Percentiles rank a stretch among this genome's conserved stretches.
These are phyloP conservation scores for Lagenorhynchus albirostris DNA, from an alignment of 2,113 vertebrate species.

Conservation along the genomic window DNA sequence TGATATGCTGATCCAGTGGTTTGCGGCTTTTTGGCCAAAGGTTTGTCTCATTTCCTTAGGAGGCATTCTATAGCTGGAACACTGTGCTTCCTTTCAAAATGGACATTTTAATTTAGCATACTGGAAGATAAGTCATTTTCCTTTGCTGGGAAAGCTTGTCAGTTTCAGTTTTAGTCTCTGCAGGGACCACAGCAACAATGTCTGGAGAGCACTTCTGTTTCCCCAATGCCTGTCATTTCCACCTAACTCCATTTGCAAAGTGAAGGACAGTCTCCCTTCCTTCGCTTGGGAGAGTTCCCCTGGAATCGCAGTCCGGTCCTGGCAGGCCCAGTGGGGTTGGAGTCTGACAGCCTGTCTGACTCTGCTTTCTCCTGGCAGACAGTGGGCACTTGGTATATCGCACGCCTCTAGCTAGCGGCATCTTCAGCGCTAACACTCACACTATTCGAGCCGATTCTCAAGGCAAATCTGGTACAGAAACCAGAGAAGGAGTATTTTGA, in stretches of 20 bases:
- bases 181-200: slow-evolving; percentile 31
- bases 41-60: neutral
- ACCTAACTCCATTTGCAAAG: neutral
- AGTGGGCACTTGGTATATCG: neutral
- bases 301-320: neutral
- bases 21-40: neutral
- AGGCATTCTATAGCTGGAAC: neutral
- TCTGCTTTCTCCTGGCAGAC: neutral
- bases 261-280: neutral
- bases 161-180: neutral
- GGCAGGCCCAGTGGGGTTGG: neutral
- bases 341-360: neutral
- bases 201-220: neutral
- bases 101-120: neutral
- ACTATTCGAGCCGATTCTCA: neutral
- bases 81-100: neutral
- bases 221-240: neutral
- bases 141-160: slow-evolving; percentile 4
- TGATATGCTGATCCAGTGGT: neutral
- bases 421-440: neutral
- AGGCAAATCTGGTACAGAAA: neutral
- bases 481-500: neutral
- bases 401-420: neutral
- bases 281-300: neutral
- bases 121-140: neutral